Evolutionary conservation across 1,140 invertebrate species (phyloP).

Genomic region (Drosophila watanabei): DNA sequence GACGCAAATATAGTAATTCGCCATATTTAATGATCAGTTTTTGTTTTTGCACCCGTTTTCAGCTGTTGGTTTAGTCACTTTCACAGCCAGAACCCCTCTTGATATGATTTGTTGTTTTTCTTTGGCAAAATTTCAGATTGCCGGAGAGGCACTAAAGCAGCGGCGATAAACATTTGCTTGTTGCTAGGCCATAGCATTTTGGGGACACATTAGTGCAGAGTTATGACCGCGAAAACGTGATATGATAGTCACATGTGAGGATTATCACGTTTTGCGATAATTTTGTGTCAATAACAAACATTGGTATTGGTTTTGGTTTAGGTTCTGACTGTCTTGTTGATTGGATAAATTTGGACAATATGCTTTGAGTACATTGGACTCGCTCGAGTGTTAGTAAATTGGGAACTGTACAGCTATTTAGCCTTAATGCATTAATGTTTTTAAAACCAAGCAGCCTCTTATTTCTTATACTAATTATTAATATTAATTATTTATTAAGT

Average conservation of each 20-base stretch:
- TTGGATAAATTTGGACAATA: background rate
- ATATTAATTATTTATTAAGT: background rate
- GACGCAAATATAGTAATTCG: conserved; percentile 6
- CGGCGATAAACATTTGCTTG: conserved; percentile 30
- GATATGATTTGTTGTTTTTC: conserved; percentile 19
- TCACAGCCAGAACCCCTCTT: background rate
- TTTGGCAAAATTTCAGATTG: background rate
- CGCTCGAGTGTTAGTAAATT: background rate
- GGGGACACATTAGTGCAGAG: background rate
- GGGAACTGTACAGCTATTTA: too few species aligned
- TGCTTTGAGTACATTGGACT: background rate
- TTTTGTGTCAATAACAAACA: conserved; percentile 1
- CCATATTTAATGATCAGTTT: conserved; percentile 10
- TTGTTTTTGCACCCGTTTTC: conserved; percentile 23
- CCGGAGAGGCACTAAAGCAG: background rate
- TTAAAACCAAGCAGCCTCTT: background rate
- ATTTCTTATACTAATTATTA: background rate
- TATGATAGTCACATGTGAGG: conserved; percentile 53
- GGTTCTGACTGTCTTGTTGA: background rate
- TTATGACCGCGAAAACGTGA: conserved; percentile 54
- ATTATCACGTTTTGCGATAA: conserved; percentile 64
- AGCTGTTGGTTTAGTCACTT: conserved; percentile 1
- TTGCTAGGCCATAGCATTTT: conserved; percentile 31
- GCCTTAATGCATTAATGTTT: background rate
- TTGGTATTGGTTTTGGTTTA: background rate